Conservation (phyloP, 2,797 vertebrate genomes). For the Harpagifer antarcticus region DNA sequence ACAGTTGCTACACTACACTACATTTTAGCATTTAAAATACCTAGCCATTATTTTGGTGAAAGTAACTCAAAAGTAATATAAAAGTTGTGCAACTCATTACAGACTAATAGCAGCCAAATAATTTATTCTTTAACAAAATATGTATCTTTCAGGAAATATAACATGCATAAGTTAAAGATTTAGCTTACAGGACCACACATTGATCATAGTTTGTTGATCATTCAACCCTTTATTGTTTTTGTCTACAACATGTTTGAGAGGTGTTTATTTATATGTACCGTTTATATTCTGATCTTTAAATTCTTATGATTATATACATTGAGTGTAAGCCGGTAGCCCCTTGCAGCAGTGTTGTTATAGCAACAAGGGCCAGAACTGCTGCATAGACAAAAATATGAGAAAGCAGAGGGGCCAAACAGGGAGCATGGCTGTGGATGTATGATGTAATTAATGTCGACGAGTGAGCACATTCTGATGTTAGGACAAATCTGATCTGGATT, state of each 20-base stretch:
- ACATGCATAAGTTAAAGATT: background rate
- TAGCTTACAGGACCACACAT: background rate
- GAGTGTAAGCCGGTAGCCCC: background rate
- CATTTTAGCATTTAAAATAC: too few relatives aligned
- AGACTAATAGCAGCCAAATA: background rate
- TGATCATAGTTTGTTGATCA: background rate
- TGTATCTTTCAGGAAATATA: background rate
- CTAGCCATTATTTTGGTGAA: too few relatives aligned
- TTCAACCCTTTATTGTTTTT: background rate
- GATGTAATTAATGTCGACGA: slow-evolving; percentile 15
- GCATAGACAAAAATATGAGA: slow-evolving; percentile 20
- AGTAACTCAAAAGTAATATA: too few relatives aligned
- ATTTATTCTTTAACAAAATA: background rate
- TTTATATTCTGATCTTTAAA: background rate
- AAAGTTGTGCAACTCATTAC: too few relatives aligned
- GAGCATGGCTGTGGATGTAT: slow-evolving; percentile 1
- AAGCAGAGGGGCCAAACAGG: slow-evolving; percentile 5
- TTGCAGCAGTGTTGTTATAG: slow-evolving; percentile 6
- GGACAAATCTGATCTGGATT: background rate
- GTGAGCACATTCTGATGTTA: background rate
- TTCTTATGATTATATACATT: background rate
- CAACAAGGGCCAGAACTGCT: background rate
- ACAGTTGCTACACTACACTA: too few relatives aligned
- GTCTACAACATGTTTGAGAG: background rate
- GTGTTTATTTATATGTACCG: background rate